phyloP scores from a whole-genome alignment of 2,888 invertebrate species.

The Ophion obscuratus region DNA sequence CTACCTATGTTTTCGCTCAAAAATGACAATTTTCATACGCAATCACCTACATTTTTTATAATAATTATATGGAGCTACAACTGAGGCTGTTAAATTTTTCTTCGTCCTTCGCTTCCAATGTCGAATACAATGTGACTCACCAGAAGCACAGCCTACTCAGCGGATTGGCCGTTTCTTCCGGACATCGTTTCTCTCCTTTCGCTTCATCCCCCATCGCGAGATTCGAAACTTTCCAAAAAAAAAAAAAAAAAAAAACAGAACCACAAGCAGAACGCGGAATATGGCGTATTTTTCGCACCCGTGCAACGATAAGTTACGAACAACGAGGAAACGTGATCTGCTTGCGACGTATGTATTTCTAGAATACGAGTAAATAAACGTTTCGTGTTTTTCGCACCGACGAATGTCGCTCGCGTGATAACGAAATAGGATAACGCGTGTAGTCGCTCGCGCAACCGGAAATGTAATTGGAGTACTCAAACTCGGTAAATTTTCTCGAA shows the following conservation, averaged over 20 bases:
- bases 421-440: background rate
- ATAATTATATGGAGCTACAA: too few relatives aligned
- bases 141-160: constrained; percentile 72
- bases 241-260: background rate
- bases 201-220: background rate
- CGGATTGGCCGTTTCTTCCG: constrained; percentile 71
- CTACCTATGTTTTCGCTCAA: too few relatives aligned
- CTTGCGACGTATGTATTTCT: background rate
- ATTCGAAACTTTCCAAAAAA: background rate
- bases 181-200: constrained; percentile 64
- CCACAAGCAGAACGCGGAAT: background rate
- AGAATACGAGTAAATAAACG: background rate
- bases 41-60: too few relatives aligned
- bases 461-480: background rate
- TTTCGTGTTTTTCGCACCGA: background rate
- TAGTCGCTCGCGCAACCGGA: background rate
- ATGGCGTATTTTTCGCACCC: background rate
- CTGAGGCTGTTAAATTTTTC: too few relatives aligned
- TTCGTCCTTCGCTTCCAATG: background rate
- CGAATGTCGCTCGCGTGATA: background rate
- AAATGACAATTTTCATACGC: too few relatives aligned
- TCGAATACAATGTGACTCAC: constrained; percentile 61
- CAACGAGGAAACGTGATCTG: background rate
- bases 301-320: background rate
- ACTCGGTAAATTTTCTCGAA: background rate